Evolutionary conservation across 1,140 invertebrate genomes (phyloP), one percentile per base, ranked within the genome.

Genomic region (Sitodiplosis mosellana): DNA sequence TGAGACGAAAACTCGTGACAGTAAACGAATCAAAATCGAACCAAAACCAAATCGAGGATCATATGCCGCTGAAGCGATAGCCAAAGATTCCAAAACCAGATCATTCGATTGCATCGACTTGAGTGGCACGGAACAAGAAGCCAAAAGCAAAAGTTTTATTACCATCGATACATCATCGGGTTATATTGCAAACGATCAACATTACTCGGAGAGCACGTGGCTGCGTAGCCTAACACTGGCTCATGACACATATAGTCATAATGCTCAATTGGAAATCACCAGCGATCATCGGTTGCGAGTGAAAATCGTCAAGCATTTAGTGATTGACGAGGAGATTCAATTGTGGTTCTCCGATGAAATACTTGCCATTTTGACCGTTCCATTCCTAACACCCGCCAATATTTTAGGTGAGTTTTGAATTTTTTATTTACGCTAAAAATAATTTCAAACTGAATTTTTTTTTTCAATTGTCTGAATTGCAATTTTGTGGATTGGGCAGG

Each of bases 261-360:
- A 80, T 59, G 59, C 73, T 11, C 56, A 73, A 14, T 61, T 77
- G 17, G 64, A 69, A 38, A 51, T 65, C 11, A 49, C 54, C 57
- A 20, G 58, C 46, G 48, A 53, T 4, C 59, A 59, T 5, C 47
- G 55, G 34, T 49, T 65, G 38, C 49, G 56, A 5, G 50, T 68
- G 27, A 55, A 58, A 21, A 49, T 61, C 1, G 59, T 59, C 15
- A 59, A 64, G 40, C 56, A 63, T 50, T 53, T 68, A 14, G 56
- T 53, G 1, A 46, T 51, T 2, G 59, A 62, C 33, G 58, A 87
- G 49, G 71, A 77, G 51, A 58, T 89, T 0, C 60, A 73, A 10
- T 68, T 88, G 50, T 94, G 90, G 90, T 89, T 90, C 59, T 77
- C 79, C 1, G 78, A 83, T 41, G 75, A 78, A 47, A 62, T 87